A percentile compares a stretch with the other conserved stretches of the same genome.
Conservation (phyloP, 1,140 invertebrate genomes). For the Amphibalanus amphitrite region DNA sequence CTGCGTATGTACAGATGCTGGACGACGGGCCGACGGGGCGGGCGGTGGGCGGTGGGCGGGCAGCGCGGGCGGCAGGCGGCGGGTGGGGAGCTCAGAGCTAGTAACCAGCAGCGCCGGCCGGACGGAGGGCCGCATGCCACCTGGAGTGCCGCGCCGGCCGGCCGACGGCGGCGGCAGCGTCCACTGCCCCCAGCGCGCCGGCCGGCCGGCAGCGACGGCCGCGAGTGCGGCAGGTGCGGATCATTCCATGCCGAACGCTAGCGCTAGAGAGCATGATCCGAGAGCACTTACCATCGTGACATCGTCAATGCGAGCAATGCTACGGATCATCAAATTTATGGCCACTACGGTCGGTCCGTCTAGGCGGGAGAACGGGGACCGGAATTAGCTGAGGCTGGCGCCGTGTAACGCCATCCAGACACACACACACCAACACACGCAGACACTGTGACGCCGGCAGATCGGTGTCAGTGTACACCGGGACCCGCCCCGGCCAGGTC, state of each 20-base stretch:
- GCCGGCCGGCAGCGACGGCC: background rate
- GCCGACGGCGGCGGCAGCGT: too few species aligned
- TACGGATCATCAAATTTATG: slow-evolving; percentile 91
- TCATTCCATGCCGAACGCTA: background rate
- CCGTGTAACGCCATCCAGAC: background rate
- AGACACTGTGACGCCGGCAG: background rate
- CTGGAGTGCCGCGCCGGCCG: too few species aligned
- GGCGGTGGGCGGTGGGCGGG: too few species aligned
- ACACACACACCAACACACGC: background rate
- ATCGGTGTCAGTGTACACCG: too few species aligned
- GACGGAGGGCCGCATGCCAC: background rate
- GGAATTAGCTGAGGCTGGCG: background rate
- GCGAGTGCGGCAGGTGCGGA: background rate
- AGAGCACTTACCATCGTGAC: slow-evolving; percentile 84
- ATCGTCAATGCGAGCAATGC: slow-evolving; percentile 93
- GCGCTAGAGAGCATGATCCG: background rate
- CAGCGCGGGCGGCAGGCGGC: too few species aligned
- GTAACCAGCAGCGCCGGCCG: background rate
- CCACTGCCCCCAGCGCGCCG: too few species aligned
- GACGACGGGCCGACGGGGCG: too few species aligned
- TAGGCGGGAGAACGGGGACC: slow-evolving; percentile 26
- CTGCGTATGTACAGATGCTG: too few species aligned
- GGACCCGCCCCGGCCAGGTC: too few species aligned
- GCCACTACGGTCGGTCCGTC: slow-evolving; percentile 80
- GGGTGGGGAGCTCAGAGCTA: background rate